Percentiles rank a stretch among this genome's conserved stretches.
These are phyloP conservation scores for Cygnus buccinator DNA, from an alignment of 2,113 vertebrate genomes.

Conservation along the genomic window DNA sequence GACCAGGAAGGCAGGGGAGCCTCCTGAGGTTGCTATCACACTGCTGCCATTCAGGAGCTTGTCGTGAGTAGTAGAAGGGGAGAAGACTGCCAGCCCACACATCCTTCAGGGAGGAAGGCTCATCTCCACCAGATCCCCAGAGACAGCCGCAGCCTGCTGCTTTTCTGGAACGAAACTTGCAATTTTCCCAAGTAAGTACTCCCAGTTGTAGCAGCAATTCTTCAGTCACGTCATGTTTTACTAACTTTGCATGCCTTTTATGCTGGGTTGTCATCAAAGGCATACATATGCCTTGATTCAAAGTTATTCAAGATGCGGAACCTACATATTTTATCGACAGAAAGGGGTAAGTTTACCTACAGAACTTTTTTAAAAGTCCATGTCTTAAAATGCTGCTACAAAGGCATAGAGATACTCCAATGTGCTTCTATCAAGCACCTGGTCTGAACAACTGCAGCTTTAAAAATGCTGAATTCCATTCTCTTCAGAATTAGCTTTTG, in stretches of 20 bases:
- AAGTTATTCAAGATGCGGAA: conserved; percentile 38
- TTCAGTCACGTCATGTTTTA: background rate
- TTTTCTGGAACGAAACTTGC: background rate
- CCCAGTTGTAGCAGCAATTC: conserved; percentile 36
- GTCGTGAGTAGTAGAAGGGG: background rate
- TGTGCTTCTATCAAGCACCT: background rate
- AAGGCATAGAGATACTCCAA: background rate
- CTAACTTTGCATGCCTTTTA: conserved; percentile 31
- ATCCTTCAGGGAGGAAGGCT: background rate
- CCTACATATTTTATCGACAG: background rate
- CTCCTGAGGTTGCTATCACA: background rate
- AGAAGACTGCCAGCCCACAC: background rate
- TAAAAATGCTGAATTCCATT: background rate
- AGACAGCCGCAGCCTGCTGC: background rate
- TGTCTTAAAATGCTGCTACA: background rate
- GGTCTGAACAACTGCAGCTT: background rate
- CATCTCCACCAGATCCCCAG: background rate
- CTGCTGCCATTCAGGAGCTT: background rate
- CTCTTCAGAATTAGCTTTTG: background rate
- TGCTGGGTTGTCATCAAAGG: background rate
- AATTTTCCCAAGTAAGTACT: conserved; percentile 20
- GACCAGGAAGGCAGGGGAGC: background rate
- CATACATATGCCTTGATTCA: background rate
- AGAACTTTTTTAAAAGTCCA: background rate
- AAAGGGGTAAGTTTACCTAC: background rate